Conservation (phyloP, 2,888 invertebrate species). For the Tenthredo livida region DNA sequence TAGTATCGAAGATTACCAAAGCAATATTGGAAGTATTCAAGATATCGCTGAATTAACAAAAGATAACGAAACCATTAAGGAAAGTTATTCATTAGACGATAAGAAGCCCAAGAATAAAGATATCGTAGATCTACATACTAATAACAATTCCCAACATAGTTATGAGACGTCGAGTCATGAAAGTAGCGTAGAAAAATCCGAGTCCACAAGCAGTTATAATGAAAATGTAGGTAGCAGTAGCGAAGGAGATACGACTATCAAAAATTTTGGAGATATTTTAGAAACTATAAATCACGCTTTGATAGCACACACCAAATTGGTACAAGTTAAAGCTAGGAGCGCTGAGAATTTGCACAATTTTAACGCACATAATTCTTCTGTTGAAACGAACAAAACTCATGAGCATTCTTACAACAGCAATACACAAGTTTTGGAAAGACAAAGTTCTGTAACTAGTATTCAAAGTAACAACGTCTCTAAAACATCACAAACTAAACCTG, state of each 20-base stretch:
- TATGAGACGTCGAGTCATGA: slow-evolving; percentile 52
- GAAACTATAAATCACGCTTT: slow-evolving; percentile 77
- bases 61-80: neutral
- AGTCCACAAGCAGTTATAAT: slow-evolving; percentile 63
- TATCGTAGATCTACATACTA: neutral
- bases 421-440: slow-evolving; percentile 33
- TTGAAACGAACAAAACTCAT: slow-evolving; percentile 22
- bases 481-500: slow-evolving; percentile 71
- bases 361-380: slow-evolving; percentile 19
- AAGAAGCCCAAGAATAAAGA: slow-evolving; percentile 10
- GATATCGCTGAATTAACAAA: neutral
- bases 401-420: neutral
- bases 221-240: slow-evolving; percentile 62
- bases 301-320: slow-evolving; percentile 67
- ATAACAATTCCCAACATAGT: neutral
- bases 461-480: slow-evolving; percentile 58
- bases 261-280: slow-evolving; percentile 67
- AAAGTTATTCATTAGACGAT: slow-evolving; percentile 26
- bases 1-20: slow-evolving; percentile 63
- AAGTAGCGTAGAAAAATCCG: slow-evolving; percentile 66
- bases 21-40: slow-evolving; percentile 61
- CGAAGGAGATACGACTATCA: slow-evolving; percentile 61
- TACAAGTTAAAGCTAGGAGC: slow-evolving; percentile 53
- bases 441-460: slow-evolving; percentile 8
- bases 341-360: slow-evolving; percentile 53